phyloP scores from a whole-genome alignment of 2,888 invertebrate species.

The Alloplasta piceator region DNA sequence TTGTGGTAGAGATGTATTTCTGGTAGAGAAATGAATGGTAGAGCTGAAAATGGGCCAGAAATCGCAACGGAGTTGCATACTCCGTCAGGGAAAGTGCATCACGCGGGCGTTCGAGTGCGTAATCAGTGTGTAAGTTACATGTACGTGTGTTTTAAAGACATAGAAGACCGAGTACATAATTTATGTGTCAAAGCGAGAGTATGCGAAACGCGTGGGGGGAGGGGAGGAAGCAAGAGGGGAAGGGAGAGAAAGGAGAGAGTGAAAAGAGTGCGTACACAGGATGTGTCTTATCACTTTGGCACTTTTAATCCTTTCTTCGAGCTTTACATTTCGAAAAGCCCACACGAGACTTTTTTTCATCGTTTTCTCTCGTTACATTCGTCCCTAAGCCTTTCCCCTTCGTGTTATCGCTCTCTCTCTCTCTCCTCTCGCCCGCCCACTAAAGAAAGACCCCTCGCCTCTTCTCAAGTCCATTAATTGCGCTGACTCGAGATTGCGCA shows the following conservation, averaged over 20 bases:
- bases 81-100: conserved; percentile 52
- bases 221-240: not conserved
- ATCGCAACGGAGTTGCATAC: too few species aligned
- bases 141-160: conserved; percentile 10
- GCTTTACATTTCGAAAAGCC: conserved; percentile 32
- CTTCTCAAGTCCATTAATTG: conserved; percentile 23
- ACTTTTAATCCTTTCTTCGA: conserved; percentile 41
- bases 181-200: conserved; percentile 45
- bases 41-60: too few species aligned
- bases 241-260: conserved; percentile 3
- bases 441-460: not conserved
- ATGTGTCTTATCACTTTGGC: conserved; percentile 51
- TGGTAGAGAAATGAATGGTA: too few species aligned
- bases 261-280: not conserved
- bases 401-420: conserved; percentile 39
- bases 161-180: conserved; percentile 41
- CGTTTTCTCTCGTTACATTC: conserved; percentile 15
- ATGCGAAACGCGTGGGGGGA: not conserved
- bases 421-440: not conserved
- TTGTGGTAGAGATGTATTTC: too few species aligned
- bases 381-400: conserved; percentile 6
- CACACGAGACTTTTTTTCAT: conserved; percentile 10
- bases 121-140: conserved; percentile 33
- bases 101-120: conserved; percentile 48
- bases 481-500: conserved; percentile 19